These are phyloP conservation scores for Tenthredo notha DNA, from an alignment of 2,888 invertebrate species.

Conservation along the genomic window DNA sequence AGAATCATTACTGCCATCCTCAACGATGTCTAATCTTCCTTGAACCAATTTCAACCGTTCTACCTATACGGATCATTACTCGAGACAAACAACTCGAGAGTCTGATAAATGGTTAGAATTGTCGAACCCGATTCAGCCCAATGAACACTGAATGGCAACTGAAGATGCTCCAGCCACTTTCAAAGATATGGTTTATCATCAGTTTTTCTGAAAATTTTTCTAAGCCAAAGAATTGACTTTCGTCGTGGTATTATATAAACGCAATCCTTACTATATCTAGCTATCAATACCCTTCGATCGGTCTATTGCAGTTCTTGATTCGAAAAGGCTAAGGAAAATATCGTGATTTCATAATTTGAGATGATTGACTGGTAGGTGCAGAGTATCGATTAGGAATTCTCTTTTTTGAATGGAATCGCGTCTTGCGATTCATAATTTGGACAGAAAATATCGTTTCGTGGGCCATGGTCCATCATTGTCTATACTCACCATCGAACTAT, in stretches of 20 bases:
- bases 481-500: not conserved
- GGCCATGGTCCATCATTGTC: not conserved
- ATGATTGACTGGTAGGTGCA: not conserved
- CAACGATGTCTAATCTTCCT: not conserved
- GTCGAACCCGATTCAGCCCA: not conserved
- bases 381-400: not conserved
- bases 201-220: not conserved
- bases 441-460: not conserved
- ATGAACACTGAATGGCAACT: not conserved
- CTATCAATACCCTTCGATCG: not conserved
- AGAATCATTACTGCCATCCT: not conserved
- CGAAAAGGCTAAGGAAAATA: not conserved
- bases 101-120: not conserved
- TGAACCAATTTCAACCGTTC: not conserved
- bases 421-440: not conserved
- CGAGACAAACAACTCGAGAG: not conserved
- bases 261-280: not conserved
- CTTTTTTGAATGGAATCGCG: not conserved
- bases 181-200: not conserved
- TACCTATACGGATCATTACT: slow-evolving; percentile 19
- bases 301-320: not conserved
- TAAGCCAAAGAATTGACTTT: not conserved
- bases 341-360: not conserved
- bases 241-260: not conserved
- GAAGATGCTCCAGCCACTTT: not conserved